A percentile compares a stretch with the other conserved stretches of the same genome.
Evolutionary conservation across 2,113 vertebrate species (phyloP).

Genomic region (Pseudopipra pipra): DNA sequence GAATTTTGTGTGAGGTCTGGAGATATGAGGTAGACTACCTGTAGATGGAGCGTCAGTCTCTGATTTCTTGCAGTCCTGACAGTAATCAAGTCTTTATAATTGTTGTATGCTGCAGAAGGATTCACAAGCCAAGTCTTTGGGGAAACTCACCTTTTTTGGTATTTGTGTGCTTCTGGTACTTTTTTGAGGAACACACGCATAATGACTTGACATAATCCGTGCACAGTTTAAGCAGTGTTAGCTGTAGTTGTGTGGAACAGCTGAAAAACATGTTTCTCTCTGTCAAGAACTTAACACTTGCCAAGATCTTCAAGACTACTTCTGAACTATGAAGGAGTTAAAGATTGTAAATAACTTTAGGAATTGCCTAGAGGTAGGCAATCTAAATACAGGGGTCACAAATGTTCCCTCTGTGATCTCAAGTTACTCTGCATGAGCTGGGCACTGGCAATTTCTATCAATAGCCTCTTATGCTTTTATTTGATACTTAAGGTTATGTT

Average conservation of each 20-base stretch:
- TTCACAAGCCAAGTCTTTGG: not conserved
- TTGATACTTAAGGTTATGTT: not conserved
- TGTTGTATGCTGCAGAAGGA: not conserved
- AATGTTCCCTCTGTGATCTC: not conserved
- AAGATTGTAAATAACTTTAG: not conserved
- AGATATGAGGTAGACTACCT: rapidly evolving
- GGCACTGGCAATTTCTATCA: not conserved
- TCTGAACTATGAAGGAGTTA: not conserved
- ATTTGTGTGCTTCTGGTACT: not conserved
- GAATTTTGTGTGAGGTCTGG: not conserved
- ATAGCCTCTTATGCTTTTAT: not conserved
- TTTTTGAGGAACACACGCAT: not conserved
- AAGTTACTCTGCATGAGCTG: not conserved
- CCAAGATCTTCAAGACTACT: not conserved
- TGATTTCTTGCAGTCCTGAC: not conserved
- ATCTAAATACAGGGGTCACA: not conserved
- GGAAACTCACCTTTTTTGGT: not conserved
- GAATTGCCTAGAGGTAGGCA: not conserved
- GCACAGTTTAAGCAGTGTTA: not conserved
- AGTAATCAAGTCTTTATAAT: not conserved
- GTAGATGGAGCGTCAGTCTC: not conserved
- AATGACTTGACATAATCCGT: not conserved
- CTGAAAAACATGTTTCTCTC: not conserved
- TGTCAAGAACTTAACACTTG: not conserved
- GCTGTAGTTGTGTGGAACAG: not conserved